A percentile compares a stretch with the other conserved stretches of the same genome.
phyloP scores from a whole-genome alignment of 2,113 vertebrate species.

The Gymnogyps californianus region DNA sequence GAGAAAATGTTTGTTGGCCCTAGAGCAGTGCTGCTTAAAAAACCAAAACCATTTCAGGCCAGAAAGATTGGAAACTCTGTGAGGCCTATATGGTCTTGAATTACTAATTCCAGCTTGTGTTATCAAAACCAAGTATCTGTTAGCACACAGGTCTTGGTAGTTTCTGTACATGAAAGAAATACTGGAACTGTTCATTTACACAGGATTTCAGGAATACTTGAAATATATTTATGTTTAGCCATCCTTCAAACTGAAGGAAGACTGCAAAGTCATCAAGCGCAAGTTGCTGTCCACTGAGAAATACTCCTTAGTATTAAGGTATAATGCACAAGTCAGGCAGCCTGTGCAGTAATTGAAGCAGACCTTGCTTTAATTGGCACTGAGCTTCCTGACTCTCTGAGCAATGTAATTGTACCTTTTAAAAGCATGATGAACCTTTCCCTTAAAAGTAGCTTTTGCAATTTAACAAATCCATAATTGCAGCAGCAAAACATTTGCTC shows the following conservation, averaged over 20 bases:
- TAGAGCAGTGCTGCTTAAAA: background rate
- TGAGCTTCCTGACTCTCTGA: background rate
- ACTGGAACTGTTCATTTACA: rapidly evolving
- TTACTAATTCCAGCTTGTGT: background rate
- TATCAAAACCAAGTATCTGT: background rate
- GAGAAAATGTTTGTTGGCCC: too few relatives aligned
- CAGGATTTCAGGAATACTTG: background rate
- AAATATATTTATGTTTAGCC: rapidly evolving
- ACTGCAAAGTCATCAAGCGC: background rate
- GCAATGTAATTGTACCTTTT: background rate
- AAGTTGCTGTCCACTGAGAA: background rate
- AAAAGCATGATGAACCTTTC: background rate
- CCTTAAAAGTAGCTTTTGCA: background rate
- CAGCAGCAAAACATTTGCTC: slow-evolving; percentile 4
- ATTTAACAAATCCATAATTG: background rate
- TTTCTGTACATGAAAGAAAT: rapidly evolving
- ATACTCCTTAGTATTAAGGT: background rate
- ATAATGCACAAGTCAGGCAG: background rate
- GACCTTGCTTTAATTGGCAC: background rate
- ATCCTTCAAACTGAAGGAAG: background rate
- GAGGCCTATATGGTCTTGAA: background rate
- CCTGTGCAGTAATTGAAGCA: background rate
- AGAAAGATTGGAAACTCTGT: rapidly evolving
- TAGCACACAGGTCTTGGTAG: rapidly evolving
- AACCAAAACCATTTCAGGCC: rapidly evolving